Percentiles rank a stretch among this genome's conserved stretches.
Conservation (phyloP, 2,797 vertebrate genomes). For the Gallinago nigripennis region DNA sequence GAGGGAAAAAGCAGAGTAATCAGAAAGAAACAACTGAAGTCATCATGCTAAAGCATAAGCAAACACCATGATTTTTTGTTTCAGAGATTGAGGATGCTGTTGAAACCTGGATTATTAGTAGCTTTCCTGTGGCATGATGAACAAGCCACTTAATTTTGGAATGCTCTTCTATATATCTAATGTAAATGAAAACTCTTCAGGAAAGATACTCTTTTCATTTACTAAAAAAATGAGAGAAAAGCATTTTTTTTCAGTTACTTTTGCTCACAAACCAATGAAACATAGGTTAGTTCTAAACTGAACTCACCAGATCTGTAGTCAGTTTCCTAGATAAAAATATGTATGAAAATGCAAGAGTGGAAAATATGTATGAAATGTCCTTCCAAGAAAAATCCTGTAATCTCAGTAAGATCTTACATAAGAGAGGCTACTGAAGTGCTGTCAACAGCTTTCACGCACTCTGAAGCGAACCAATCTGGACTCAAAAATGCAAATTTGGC, state of each 20-base stretch:
- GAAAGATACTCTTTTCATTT: background rate
- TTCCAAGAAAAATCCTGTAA: constrained; percentile 21
- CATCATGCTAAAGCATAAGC: background rate
- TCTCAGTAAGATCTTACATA: constrained; percentile 25
- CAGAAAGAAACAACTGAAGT: background rate
- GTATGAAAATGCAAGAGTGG: background rate
- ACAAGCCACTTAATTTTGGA: background rate
- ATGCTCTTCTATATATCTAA: background rate
- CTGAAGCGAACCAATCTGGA: constrained; percentile 12
- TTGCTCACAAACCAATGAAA: background rate
- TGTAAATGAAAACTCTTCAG: background rate
- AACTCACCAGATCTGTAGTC: background rate
- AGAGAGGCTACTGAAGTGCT: constrained; percentile 29
- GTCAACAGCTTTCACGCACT: constrained; percentile 43
- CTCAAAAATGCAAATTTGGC: background rate
- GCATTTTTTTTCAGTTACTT: background rate
- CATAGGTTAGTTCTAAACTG: background rate
- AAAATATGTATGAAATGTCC: constrained; percentile 16
- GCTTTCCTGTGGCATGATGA: background rate
- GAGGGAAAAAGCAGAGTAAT: constrained; percentile 12
- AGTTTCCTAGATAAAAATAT: constrained; percentile 1
- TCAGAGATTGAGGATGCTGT: background rate
- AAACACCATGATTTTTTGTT: background rate
- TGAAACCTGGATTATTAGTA: background rate
- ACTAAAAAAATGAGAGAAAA: background rate